Percentiles rank a stretch among this genome's conserved stretches.
These are phyloP conservation scores for Rhinella marina DNA, from an alignment of 2,797 vertebrate genomes.

Conservation along the genomic window DNA sequence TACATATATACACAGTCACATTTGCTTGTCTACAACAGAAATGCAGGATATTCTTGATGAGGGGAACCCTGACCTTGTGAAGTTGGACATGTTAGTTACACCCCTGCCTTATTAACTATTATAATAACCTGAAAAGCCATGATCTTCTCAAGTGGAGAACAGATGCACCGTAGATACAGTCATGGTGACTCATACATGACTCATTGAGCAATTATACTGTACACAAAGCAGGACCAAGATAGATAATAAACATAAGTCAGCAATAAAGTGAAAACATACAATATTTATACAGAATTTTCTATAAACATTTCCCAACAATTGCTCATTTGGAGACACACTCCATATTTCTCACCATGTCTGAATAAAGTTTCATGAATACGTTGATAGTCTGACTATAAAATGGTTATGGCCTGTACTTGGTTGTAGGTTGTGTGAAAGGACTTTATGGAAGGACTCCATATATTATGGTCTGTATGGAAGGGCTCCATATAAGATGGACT, in stretches of 20 bases:
- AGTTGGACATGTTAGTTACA: neutral
- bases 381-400: neutral
- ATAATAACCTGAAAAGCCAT: slow-evolving; percentile 15
- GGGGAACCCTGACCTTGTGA: neutral
- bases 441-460: no score
- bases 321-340: neutral
- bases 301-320: neutral
- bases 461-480: neutral
- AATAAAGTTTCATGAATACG: neutral
- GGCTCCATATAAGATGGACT: neutral
- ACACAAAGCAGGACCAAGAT: slow-evolving; percentile 23
- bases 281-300: slow-evolving; percentile 12
- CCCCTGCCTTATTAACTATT: neutral
- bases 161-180: slow-evolving; percentile 13
- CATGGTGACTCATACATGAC: slow-evolving; percentile 29
- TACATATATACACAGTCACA: neutral
- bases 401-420: neutral
- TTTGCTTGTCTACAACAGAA: neutral
- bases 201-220: slow-evolving; percentile 37
- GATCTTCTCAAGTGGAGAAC: slow-evolving; percentile 15
- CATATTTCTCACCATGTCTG: neutral
- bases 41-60: neutral
- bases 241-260: neutral
- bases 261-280: slow-evolving; percentile 16
- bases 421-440: neutral